Evolutionary conservation across 2,113 vertebrate species (phyloP).

Genomic region (Melospiza melodia): DNA sequence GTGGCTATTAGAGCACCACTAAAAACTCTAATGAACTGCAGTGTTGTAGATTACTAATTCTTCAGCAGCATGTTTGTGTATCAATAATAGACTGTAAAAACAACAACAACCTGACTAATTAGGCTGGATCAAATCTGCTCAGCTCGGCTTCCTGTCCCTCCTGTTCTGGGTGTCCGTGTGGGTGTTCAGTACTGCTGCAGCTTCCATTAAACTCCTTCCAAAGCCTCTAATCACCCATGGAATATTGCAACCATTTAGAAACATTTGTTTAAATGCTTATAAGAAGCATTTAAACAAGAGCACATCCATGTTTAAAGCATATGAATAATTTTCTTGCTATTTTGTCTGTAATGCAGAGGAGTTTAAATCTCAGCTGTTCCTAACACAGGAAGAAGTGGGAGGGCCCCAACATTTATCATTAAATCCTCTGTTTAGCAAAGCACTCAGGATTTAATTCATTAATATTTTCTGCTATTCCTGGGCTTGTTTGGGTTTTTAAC

Average conservation of each 20-base stretch:
- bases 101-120: slow-evolving; percentile 38
- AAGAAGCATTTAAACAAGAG: neutral
- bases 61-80: slow-evolving; percentile 15
- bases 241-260: neutral
- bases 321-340: neutral
- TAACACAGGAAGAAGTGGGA: neutral
- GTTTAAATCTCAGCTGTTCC: neutral
- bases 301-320: neutral
- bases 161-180: neutral
- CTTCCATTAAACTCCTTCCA: neutral
- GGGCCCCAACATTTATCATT: neutral
- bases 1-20: neutral
- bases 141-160: neutral
- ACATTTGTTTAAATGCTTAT: neutral
- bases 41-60: slow-evolving; percentile 15
- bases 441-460: neutral
- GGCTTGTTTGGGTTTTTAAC: neutral
- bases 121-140: slow-evolving; percentile 31
- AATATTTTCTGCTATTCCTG: neutral
- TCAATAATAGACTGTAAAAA: slow-evolving; percentile 22
- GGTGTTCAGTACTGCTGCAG: neutral
- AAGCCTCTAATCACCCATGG: neutral
- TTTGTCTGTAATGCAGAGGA: neutral
- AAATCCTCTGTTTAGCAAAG: neutral
- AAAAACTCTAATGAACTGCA: slow-evolving; percentile 30